Evolutionary conservation across 1,140 invertebrate species (phyloP).

Genomic region (Apis florea): DNA sequence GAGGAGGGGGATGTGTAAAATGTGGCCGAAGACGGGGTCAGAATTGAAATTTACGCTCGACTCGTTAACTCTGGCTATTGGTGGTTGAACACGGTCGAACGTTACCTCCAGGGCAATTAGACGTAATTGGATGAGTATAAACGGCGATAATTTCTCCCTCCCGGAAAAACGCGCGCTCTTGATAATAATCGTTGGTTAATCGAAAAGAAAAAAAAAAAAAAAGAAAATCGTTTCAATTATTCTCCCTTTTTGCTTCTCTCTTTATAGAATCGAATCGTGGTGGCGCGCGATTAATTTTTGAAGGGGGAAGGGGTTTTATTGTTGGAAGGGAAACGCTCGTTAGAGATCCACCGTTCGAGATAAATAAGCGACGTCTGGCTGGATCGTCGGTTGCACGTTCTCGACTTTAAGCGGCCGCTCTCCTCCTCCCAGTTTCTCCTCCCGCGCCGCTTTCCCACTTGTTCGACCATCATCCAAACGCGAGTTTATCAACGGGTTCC

Average conservation of each 20-base stretch:
- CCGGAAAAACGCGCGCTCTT: neutral
- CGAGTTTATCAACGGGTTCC: conserved; percentile 48
- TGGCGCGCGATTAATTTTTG: conserved; percentile 7
- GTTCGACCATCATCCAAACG: conserved; percentile 45
- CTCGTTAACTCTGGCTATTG: conserved; percentile 21
- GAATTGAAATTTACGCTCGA: conserved; percentile 35
- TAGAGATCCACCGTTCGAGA: conserved; percentile 3
- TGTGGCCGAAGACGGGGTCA: conserved; percentile 3
- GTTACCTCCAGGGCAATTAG: conserved; percentile 28
- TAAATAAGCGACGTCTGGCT: conserved; percentile 13
- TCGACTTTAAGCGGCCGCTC: conserved; percentile 21
- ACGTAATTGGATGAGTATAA: conserved; percentile 18
- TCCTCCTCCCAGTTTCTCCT: neutral
- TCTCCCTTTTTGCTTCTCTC: no score
- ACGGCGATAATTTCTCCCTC: neutral
- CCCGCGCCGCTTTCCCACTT: conserved; percentile 22
- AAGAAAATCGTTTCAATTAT: no score
- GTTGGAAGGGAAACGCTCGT: conserved; percentile 9
- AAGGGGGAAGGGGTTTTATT: conserved; percentile 5
- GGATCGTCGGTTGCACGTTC: conserved; percentile 11
- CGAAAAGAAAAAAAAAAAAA: no score
- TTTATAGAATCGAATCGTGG: neutral
- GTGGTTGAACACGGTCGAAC: neutral
- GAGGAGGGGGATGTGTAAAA: neutral
- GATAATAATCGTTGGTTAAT: neutral